Conservation (phyloP, 2,888 invertebrate species). For the Stenichneumon culpator region DNA sequence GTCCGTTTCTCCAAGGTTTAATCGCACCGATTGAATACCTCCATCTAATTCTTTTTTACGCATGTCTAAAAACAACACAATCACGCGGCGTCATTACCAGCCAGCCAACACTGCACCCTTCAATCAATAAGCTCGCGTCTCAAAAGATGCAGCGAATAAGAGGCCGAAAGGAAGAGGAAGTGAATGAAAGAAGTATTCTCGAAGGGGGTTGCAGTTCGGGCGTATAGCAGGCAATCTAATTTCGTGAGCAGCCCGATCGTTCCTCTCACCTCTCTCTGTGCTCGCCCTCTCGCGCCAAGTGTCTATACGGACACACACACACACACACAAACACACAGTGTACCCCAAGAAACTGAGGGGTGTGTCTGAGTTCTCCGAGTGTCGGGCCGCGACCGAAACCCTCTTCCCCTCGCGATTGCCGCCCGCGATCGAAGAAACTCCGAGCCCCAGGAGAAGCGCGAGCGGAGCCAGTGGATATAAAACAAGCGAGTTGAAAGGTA, state of each 20-base stretch:
- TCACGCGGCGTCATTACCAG: background rate
- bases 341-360: constrained; percentile 24
- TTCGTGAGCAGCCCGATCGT: constrained; percentile 60
- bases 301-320: background rate
- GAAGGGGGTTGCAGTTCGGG: constrained; percentile 27
- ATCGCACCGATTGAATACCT: background rate
- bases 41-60: background rate
- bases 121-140: constrained; percentile 3
- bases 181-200: constrained; percentile 7
- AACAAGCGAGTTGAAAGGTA: constrained; percentile 82
- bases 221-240: constrained; percentile 40
- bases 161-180: constrained; percentile 26
- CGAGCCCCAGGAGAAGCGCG: background rate
- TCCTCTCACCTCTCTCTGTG: constrained; percentile 70
- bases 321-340: background rate
- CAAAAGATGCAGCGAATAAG: constrained; percentile 11
- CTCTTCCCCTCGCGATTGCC: constrained; percentile 9
- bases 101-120: background rate
- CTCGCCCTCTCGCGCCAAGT: background rate
- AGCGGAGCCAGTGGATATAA: constrained; percentile 73
- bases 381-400: constrained; percentile 31
- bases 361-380: constrained; percentile 26
- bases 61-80: background rate
- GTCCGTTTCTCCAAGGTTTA: background rate
- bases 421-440: constrained; percentile 11